Base-by-base conservation (phyloP, 2,797 vertebrate species). In the Calcarius lapponicus region DNA sequence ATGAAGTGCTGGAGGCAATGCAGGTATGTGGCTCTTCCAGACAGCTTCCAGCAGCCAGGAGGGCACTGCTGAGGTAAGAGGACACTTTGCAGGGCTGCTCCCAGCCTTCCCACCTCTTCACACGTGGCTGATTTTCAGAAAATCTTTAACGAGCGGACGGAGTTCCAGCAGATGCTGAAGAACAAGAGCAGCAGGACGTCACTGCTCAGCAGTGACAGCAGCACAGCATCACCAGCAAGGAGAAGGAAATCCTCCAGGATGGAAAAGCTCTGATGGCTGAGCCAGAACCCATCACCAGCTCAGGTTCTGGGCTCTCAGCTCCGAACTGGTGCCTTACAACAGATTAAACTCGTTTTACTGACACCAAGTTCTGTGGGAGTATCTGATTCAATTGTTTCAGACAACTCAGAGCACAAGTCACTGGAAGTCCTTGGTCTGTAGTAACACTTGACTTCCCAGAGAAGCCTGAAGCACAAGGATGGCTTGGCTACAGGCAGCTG, bases 1-100 rank as follows among this genome's bases (percentile, higher is more conserved):
- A 64, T 1, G 96, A 97, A 36, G 48, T 98, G 71, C 94, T 98
- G 61, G 97, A 98, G 7, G 91, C 94, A 16, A 65, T 98, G 93
- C 98, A 98, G 97, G 98, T 98, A 92, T 0, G 4, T 24, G 64
- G n/a, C 48, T 50, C 32, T 17, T 11, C 15, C 15, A 3, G 24
- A 28, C 31, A 15, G 38, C 70, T 81, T 15, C 48, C 15, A 60
- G 54, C 47, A 72, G 65, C 31, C 5, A 10, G 47, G 13, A 11
- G 3, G 14, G 40, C 24, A 13, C 26, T 17, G 18, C 15, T n/a
- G 42, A 60, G 53, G 4, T 17, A 15, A n/a, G 31, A 25, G n/a
- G 19, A 28, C 14, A 3, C 24, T 17, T 5, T 4, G 31, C 45
- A 36, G 40, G 3, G 13, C 69, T 50, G 69, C 31, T 36, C 51